Evolutionary conservation across 2,797 vertebrate genomes (phyloP).

Genomic region (Malurus leucopterus): DNA sequence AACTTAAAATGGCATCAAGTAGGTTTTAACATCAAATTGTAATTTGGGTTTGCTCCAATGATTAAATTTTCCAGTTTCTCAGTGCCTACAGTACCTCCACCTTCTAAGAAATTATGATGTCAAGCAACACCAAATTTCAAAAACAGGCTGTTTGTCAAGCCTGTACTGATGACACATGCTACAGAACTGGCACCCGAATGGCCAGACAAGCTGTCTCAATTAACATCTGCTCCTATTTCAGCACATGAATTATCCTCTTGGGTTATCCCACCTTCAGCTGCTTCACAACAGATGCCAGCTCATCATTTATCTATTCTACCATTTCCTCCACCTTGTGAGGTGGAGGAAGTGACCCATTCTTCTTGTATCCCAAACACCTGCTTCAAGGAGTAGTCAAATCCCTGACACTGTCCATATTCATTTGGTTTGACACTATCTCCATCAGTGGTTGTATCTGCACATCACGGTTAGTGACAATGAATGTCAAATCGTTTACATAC

Average conservation of each 20-base stretch:
- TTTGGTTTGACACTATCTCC: neutral
- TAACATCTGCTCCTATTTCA: constrained; percentile 24
- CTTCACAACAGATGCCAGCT: neutral
- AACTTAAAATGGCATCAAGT: neutral
- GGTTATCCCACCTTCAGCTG: neutral
- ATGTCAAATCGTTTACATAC: neutral
- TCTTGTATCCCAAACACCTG: neutral
- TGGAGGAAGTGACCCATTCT: neutral
- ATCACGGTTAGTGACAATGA: neutral
- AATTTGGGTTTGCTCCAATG: neutral
- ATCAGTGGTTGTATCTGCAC: neutral
- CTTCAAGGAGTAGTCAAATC: neutral
- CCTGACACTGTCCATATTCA: neutral
- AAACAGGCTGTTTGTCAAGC: neutral
- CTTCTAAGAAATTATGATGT: constrained; percentile 13
- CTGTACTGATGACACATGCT: neutral
- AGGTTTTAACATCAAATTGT: neutral
- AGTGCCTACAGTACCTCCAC: neutral
- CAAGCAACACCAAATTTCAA: constrained; percentile 36
- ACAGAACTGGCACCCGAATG: neutral
- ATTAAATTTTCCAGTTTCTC: neutral
- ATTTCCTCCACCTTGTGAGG: neutral
- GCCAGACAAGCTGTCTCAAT: constrained; percentile 1
- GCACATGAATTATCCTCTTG: neutral
- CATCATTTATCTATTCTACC: neutral